phyloP scores from a whole-genome alignment of 2,797 vertebrate species.

The Takifugu rubripes region DNA sequence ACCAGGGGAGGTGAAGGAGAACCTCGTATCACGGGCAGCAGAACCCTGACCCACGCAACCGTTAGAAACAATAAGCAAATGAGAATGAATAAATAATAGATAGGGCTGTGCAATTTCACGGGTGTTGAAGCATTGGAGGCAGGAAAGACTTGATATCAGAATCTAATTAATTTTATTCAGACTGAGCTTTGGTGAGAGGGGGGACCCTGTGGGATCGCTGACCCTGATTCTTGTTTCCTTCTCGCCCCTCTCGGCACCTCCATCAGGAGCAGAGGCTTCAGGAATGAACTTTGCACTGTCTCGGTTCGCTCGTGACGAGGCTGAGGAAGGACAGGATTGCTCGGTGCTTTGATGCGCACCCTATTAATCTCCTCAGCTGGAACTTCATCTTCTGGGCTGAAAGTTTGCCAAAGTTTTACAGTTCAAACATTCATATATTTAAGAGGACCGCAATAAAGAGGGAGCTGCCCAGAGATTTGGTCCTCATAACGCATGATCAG shows the following conservation, averaged over 20 bases:
- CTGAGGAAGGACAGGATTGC: constrained; percentile 22
- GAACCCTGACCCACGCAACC: constrained; percentile 68
- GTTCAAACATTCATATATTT: neutral
- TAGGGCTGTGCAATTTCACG: constrained; percentile 73
- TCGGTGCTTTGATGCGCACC: constrained; percentile 37
- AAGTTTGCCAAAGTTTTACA: neutral
- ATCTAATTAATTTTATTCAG: constrained; percentile 79
- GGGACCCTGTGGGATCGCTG: constrained; percentile 64
- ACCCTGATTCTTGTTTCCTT: constrained; percentile 64
- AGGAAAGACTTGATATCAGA: constrained; percentile 66
- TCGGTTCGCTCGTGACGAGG: constrained; percentile 2
- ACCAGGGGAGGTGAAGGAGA: constrained; percentile 50
- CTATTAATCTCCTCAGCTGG: constrained; percentile 24
- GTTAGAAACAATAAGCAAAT: constrained; percentile 71
- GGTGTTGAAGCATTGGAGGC: constrained; percentile 65
- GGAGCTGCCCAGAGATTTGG: constrained; percentile 1
- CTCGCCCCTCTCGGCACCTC: constrained; percentile 48
- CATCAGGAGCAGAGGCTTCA: constrained; percentile 47
- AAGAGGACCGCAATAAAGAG: neutral
- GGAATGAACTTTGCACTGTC: constrained; percentile 44
- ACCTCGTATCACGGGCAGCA: constrained; percentile 58
- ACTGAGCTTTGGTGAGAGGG: constrained; percentile 67
- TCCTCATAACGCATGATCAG: constrained; percentile 24
- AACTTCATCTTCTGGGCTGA: neutral
- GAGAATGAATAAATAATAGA: constrained; percentile 75